Evolutionary conservation across 2,797 vertebrate genomes (phyloP).

Genomic region (Chromis chromis): DNA sequence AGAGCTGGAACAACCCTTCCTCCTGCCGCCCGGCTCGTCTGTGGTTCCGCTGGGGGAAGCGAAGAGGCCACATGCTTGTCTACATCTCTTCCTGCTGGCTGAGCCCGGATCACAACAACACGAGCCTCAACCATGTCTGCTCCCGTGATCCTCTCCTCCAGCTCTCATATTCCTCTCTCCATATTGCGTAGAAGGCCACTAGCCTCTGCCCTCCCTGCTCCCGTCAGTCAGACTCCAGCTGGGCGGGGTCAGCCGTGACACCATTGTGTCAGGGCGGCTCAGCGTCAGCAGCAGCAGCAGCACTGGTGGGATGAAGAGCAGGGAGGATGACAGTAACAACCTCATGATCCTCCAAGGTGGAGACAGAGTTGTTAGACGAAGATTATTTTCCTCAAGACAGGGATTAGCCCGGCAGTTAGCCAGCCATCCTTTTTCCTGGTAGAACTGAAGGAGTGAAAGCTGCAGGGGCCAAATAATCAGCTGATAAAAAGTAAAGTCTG

Average conservation of each 20-base stretch:
- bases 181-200: background rate
- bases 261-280: constrained; percentile 74
- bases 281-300: constrained; percentile 44
- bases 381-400: constrained; percentile 3
- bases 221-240: constrained; percentile 36
- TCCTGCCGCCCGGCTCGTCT: constrained; percentile 5
- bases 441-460: no score
- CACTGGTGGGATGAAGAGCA: constrained; percentile 22
- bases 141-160: constrained; percentile 8
- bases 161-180: constrained; percentile 3
- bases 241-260: constrained; percentile 60
- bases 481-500: no score
- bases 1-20: constrained; percentile 35
- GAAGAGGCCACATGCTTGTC: constrained; percentile 38
- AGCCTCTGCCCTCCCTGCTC: constrained; percentile 27
- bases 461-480: no score
- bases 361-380: background rate
- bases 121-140: constrained; percentile 11
- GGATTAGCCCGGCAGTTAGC: no score
- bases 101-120: constrained; percentile 52
- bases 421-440: no score
- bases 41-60: constrained; percentile 6
- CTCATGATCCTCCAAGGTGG: constrained; percentile 15
- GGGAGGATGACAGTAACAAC: constrained; percentile 20
- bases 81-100: constrained; percentile 48